These are phyloP conservation scores for Nycticryphes semicollaris DNA, from an alignment of 2,113 vertebrate genomes.

Conservation along the genomic window DNA sequence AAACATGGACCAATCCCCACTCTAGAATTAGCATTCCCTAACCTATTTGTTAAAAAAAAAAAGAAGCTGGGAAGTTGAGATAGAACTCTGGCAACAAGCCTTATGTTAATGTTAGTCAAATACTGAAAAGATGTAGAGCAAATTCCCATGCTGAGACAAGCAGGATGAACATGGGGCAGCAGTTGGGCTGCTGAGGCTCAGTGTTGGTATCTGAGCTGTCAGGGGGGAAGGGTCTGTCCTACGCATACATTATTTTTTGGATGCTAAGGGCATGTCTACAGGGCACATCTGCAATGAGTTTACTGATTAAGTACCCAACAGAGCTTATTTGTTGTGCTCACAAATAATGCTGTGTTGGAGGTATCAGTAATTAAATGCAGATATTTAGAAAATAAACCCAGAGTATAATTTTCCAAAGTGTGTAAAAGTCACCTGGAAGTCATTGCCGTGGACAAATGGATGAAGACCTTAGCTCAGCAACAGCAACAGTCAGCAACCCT, in stretches of 20 bases:
- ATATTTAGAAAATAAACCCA: neutral
- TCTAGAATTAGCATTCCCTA: neutral
- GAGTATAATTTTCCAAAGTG: neutral
- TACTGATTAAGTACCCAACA: neutral
- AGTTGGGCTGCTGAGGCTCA: neutral
- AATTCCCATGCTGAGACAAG: neutral
- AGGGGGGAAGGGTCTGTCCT: neutral
- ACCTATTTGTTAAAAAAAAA: neutral
- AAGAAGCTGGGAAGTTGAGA: neutral
- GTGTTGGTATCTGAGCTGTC: neutral
- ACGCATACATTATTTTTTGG: neutral
- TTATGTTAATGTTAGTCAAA: neutral
- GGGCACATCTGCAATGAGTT: neutral
- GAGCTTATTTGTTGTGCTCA: neutral
- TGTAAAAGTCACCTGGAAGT: neutral
- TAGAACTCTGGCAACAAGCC: neutral
- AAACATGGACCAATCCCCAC: neutral
- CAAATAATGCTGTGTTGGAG: neutral
- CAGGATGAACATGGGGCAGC: neutral
- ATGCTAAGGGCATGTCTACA: neutral
- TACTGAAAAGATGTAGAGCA: neutral
- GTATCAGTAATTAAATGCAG: neutral
- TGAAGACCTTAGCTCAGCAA: neutral
- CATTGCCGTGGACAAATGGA: neutral
- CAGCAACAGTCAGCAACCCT: neutral